phyloP scores from a whole-genome alignment of 2,113 vertebrate genomes.

The Phalacrocorax pelagicus region DNA sequence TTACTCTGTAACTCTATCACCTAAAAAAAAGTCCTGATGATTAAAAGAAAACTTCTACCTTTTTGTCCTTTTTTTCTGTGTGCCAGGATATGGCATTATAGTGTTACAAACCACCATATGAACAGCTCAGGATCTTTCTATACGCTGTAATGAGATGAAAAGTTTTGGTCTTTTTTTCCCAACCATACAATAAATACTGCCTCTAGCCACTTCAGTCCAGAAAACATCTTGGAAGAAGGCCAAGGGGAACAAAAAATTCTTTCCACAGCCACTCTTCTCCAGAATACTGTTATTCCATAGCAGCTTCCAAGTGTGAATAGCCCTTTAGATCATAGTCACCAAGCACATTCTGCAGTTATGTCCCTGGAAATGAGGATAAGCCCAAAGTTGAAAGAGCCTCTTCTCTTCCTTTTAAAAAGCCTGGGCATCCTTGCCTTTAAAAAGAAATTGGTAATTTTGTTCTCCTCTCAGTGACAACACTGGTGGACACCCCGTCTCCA shows the following conservation, averaged over 20 bases:
- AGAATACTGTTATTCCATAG: neutral
- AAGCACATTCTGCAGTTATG: neutral
- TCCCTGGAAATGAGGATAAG: neutral
- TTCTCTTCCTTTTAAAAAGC: neutral
- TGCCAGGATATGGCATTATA: neutral
- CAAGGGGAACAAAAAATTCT: conserved; percentile 20
- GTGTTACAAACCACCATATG: neutral
- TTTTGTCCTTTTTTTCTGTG: conserved; percentile 36
- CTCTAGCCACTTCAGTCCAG: neutral
- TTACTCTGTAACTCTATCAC: conserved; percentile 64
- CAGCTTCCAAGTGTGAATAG: neutral
- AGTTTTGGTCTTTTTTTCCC: neutral
- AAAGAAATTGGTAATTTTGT: neutral
- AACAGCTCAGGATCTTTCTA: conserved; percentile 22
- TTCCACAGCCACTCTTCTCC: neutral
- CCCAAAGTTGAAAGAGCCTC: neutral
- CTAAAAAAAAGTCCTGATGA: conserved; percentile 53
- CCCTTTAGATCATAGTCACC: neutral
- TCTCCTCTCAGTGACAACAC: neutral
- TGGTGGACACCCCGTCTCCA: neutral
- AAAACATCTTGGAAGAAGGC: neutral
- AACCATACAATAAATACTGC: neutral
- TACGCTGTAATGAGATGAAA: neutral
- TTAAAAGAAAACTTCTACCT: conserved; percentile 65
- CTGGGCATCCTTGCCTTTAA: neutral